Conservation (phyloP, 2,113 vertebrate genomes). For the Arvicanthis niloticus region DNA sequence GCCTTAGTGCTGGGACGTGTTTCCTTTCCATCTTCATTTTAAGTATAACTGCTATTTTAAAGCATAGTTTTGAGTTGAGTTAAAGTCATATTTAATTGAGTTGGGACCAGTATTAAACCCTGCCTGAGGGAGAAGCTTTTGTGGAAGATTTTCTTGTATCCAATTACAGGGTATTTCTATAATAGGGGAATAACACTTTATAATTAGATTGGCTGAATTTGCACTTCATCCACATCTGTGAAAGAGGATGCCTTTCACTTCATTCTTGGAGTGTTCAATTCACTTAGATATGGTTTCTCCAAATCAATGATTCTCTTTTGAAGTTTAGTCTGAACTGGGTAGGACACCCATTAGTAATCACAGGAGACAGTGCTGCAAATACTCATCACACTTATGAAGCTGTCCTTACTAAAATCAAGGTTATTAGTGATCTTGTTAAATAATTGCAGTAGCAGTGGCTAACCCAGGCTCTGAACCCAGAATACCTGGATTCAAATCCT, state of each 20-base stretch:
- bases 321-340: conserved; percentile 20
- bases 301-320: not conserved
- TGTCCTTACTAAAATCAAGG: not conserved
- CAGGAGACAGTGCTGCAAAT: not conserved
- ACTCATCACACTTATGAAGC: not conserved
- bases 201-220: conserved; percentile 58
- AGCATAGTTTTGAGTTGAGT: conserved; percentile 57
- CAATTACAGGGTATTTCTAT: conserved; percentile 52
- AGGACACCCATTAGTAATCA: not conserved
- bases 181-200: conserved; percentile 29
- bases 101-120: conserved; percentile 48
- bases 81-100: conserved; percentile 66
- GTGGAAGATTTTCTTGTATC: conserved; percentile 56
- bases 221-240: conserved; percentile 22
- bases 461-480: not conserved
- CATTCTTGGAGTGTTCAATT: not conserved
- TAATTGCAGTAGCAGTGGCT: not conserved
- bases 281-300: conserved; percentile 39
- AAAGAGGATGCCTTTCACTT: conserved; percentile 37
- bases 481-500: not conserved
- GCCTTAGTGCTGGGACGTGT: not conserved
- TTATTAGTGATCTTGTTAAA: not conserved
- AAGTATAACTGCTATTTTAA: not conserved
- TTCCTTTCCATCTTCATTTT: not conserved
- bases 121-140: conserved; percentile 53